Conservation (phyloP, 2,888 invertebrate genomes). For the Cyclophora punctaria region DNA sequence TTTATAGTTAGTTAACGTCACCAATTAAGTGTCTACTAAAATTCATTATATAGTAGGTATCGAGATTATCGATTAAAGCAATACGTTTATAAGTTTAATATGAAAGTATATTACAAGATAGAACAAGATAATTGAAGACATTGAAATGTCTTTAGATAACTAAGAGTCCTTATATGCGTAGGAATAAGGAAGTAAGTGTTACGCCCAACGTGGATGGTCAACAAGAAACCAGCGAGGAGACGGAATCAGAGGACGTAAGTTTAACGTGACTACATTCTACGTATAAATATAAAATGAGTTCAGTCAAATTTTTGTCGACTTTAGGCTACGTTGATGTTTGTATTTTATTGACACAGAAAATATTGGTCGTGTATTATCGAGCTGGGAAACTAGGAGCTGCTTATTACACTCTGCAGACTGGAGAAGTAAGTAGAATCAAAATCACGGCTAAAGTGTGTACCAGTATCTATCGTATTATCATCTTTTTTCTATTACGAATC, state of each 20-base stretch:
- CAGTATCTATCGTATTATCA: no score
- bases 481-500: no score
- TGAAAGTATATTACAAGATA: no score
- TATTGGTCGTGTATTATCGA: constrained; percentile 79
- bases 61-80: no score
- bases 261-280: not conserved
- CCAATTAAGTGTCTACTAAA: no score
- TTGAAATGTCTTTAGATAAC: no score
- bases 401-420: constrained; percentile 79
- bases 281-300: not conserved
- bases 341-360: constrained; percentile 5
- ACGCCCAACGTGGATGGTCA: constrained; percentile 21
- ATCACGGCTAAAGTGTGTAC: no score
- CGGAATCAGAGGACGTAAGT: constrained; percentile 46
- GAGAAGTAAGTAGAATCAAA: constrained; percentile 60
- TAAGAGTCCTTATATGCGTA: constrained; percentile 8
- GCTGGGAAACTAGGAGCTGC: constrained; percentile 82
- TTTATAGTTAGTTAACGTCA: no score
- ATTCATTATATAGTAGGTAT: no score
- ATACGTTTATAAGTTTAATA: no score
- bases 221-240: constrained; percentile 44
- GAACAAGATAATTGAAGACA: no score
- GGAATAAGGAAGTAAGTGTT: constrained; percentile 23
- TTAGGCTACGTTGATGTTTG: not conserved
- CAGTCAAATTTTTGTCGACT: not conserved